Evolutionary conservation across 2,797 vertebrate genomes (phyloP).

Genomic region (Danionella dracula): DNA sequence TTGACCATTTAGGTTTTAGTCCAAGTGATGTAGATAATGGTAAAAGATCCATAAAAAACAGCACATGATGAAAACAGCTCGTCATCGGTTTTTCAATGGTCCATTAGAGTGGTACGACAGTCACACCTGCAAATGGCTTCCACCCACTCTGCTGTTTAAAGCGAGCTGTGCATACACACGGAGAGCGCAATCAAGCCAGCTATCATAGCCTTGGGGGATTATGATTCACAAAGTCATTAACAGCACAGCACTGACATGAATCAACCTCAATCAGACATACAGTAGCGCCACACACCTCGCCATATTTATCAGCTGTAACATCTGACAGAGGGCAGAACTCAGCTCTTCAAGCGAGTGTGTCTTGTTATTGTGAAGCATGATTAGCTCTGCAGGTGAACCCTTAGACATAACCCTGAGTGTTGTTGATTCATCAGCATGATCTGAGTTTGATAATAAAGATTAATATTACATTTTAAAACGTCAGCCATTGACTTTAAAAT

Average conservation of each 20-base stretch:
- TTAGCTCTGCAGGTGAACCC: constrained; percentile 13
- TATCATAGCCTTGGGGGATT: constrained; percentile 53
- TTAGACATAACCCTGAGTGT: neutral
- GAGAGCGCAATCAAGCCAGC: constrained; percentile 6
- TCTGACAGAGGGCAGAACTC: neutral
- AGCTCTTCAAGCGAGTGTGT: neutral
- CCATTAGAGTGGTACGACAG: constrained; percentile 7
- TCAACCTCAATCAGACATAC: constrained; percentile 53
- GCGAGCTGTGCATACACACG: neutral
- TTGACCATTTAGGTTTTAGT: neutral
- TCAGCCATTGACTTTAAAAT: no score
- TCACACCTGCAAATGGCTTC: constrained; percentile 16
- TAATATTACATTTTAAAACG: no score
- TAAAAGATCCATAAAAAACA: neutral
- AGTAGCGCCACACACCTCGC: constrained; percentile 40
- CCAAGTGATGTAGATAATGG: neutral
- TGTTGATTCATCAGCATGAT: no score
- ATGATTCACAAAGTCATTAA: constrained; percentile 45
- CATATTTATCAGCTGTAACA: constrained; percentile 49
- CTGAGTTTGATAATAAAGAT: no score
- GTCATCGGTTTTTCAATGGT: constrained; percentile 4
- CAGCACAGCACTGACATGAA: constrained; percentile 46
- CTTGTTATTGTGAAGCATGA: constrained; percentile 13
- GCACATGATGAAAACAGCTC: neutral
- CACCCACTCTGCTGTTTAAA: neutral